Conservation (phyloP, 2,888 invertebrate species). For the Hydropsyche betteni region DNA sequence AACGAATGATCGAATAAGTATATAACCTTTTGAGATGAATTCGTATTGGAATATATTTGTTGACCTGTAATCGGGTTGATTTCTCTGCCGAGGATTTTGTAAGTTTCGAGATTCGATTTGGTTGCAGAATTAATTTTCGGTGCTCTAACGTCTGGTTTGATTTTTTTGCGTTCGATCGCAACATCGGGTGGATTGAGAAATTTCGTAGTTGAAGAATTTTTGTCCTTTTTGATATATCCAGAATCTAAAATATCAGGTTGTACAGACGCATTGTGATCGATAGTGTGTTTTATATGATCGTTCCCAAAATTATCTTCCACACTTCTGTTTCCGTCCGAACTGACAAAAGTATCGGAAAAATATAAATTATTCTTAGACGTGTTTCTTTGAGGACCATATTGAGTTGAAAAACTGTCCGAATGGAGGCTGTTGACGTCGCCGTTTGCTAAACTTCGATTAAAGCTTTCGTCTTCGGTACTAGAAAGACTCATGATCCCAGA, state of each 20-base stretch:
- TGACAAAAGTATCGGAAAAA: slow-evolving; percentile 60
- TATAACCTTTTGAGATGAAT: background rate
- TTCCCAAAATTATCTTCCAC: slow-evolving; percentile 40
- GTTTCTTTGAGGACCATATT: slow-evolving; percentile 59
- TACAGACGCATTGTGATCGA: background rate
- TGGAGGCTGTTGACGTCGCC: slow-evolving; percentile 57
- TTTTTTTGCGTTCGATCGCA: slow-evolving; percentile 42
- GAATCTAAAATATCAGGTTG: slow-evolving; percentile 46
- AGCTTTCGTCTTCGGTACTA: slow-evolving; percentile 61
- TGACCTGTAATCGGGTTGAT: background rate
- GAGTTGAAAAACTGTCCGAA: slow-evolving; percentile 47
- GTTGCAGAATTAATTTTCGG: slow-evolving; percentile 37
- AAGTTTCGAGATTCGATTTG: background rate
- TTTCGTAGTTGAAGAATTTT: background rate
- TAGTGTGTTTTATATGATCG: slow-evolving; percentile 36
- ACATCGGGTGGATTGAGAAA: slow-evolving; percentile 14
- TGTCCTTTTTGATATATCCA: background rate
- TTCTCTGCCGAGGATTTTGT: slow-evolving; percentile 48
- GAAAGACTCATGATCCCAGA: slow-evolving; percentile 57
- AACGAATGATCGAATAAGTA: background rate
- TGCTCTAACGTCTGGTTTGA: slow-evolving; percentile 46
- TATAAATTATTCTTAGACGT: slow-evolving; percentile 65
- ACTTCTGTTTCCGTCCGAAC: slow-evolving; percentile 55
- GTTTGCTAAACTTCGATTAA: slow-evolving; percentile 51
- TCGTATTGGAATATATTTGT: background rate